phyloP scores from a whole-genome alignment of 92 coral and sea anemone species.

The Actinostola sp. region DNA sequence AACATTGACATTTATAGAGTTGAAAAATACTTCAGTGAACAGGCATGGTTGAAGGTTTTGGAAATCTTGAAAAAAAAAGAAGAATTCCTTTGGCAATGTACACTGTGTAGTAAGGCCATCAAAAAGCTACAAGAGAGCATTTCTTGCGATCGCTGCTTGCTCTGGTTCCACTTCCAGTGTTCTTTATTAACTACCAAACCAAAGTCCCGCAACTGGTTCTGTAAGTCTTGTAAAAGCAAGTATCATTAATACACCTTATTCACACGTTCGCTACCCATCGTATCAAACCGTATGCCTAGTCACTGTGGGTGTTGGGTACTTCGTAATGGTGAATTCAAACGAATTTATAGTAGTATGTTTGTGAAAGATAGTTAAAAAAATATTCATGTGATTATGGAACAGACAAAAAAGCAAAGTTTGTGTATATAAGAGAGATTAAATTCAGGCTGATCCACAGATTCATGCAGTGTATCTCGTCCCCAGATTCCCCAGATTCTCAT shows the following conservation, averaged over 20 bases:
- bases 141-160: constrained; percentile 63
- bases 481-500: too few species aligned
- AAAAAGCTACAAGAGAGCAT: constrained; percentile 32
- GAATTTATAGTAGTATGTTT: too few species aligned
- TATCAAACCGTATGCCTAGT: not conserved
- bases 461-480: too few species aligned
- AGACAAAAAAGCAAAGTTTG: too few species aligned
- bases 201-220: constrained; percentile 47
- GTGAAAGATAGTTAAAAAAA: too few species aligned
- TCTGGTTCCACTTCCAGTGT: constrained; percentile 46
- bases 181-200: constrained; percentile 7
- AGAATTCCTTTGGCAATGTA: constrained; percentile 28
- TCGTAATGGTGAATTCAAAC: too few species aligned
- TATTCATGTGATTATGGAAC: too few species aligned
- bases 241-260: not conserved
- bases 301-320: too few species aligned
- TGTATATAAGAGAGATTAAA: too few species aligned
- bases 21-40: constrained; percentile 38
- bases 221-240: constrained; percentile 23
- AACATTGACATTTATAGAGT: constrained; percentile 44
- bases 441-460: too few species aligned
- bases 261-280: not conserved
- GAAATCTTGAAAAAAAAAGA: constrained; percentile 29
- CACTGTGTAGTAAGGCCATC: constrained; percentile 27
- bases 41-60: constrained; percentile 47